Evolutionary conservation across 2,797 vertebrate species (phyloP), one percentile per base, ranked within the genome.

Genomic region (Labroides dimidiatus): DNA sequence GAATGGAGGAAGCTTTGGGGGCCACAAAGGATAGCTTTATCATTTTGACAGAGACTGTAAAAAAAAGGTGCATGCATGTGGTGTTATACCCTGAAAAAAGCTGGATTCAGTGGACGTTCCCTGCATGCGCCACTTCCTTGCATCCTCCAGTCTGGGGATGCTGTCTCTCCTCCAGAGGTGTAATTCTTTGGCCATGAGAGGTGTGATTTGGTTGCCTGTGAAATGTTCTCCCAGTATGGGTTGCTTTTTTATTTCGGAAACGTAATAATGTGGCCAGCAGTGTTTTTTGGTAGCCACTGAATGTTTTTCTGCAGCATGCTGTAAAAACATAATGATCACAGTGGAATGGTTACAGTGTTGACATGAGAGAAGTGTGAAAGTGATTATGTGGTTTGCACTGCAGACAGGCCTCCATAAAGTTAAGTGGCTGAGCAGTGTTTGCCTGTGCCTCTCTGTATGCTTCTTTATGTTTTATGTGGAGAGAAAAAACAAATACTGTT

Each of bases 231-330:
- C 75, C 69, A 17, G 55, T 58, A 36, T 63, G 69, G 68, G 43
- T 65, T 69, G 71, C 37, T 41, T 86, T 86, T 86, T 88, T 83
- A 70, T 83, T 89, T 78, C 69, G 80, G 71, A 70, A 61, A 69
- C 24, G 56, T 66, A 77, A 23, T 12, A 37, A 66, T 74, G 78
- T 57, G 61, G 45, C 55, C 10, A 5, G 45, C 64, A 6, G 49
- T 78, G 76, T 77, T 82, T 86, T 27, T 63, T 37, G 70, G 78
- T 72, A 53, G 72, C 72, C 2, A 47, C 51, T 39, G 47, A 72
- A 52, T 80, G 71, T 78, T 79, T 81, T 75, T 52, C 70, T 82
- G 73, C 20, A 50, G 63, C 58, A 4, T 5, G 66, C 66, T 64
- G 73, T 82, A 65, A 86, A n/a, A 85, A 66, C 19, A 19, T 70